phyloP scores from a whole-genome alignment of 2,113 vertebrate species.

The Symphodus melops region DNA sequence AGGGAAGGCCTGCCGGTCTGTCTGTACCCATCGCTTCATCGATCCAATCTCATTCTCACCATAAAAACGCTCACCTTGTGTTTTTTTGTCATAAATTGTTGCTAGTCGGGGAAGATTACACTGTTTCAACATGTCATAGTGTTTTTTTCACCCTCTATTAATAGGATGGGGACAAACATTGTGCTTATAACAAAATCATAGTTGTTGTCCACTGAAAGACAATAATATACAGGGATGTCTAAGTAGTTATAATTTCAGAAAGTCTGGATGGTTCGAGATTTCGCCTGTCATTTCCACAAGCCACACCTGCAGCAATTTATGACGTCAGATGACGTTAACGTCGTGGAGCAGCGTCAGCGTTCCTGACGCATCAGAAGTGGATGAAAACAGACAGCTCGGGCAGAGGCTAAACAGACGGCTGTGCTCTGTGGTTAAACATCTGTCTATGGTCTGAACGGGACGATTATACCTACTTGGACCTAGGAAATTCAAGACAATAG shows the following conservation, averaged over 20 bases:
- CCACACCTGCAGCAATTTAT: constrained; percentile 13
- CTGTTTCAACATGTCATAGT: too few species aligned
- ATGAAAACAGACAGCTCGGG: constrained; percentile 41
- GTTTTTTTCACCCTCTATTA: too few species aligned
- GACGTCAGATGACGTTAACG: neutral
- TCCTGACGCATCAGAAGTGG: constrained; percentile 55
- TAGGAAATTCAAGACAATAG: neutral
- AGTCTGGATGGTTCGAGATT: constrained; percentile 35
- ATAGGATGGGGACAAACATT: too few species aligned
- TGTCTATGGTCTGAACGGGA: neutral
- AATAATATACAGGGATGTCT: neutral
- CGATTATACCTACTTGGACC: rapidly evolving
- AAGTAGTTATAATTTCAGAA: neutral
- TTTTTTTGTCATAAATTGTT: too few species aligned
- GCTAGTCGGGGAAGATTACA: too few species aligned
- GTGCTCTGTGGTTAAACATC: neutral
- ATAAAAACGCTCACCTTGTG: too few species aligned
- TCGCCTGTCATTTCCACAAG: neutral
- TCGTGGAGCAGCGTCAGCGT: neutral
- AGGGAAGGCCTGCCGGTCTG: too few species aligned
- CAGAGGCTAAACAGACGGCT: neutral
- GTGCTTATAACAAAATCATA: too few species aligned
- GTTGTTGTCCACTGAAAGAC: too few species aligned
- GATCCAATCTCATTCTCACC: too few species aligned
- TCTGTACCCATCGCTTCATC: too few species aligned